Conservation (phyloP, 37 sponge, comb jelly and placozoan species). For the Bolinopsis microptera region DNA sequence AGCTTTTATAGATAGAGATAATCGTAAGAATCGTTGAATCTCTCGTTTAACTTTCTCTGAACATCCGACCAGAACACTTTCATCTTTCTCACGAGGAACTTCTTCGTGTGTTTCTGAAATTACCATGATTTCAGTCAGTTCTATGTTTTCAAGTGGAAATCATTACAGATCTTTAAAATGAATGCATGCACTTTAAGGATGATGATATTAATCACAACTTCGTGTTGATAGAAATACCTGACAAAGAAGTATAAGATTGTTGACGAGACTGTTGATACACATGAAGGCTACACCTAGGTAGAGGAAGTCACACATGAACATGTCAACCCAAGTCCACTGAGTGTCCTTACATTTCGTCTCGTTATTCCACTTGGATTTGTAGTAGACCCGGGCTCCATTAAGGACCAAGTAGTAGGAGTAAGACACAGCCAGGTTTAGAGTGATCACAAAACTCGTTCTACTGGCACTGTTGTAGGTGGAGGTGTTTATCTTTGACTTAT, state of each 20-base stretch:
- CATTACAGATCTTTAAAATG: no score
- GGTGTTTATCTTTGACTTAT: neutral
- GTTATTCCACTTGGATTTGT: neutral
- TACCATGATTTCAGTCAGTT: no score
- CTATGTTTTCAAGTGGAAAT: no score
- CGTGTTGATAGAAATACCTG: no score
- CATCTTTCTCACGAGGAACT: no score
- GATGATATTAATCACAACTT: no score
- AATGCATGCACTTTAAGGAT: no score
- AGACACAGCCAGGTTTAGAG: neutral
- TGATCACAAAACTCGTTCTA: neutral
- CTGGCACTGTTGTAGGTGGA: neutral
- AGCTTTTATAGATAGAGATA: no score
- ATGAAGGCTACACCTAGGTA: neutral
- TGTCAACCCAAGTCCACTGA: neutral
- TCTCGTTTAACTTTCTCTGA: no score
- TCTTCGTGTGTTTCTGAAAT: no score
- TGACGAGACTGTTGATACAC: neutral
- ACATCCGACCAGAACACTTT: no score
- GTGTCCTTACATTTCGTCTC: neutral
- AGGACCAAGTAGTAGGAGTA: neutral
- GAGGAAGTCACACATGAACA: neutral
- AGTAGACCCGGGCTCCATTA: neutral
- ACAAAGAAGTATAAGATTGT: neutral
- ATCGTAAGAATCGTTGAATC: no score